phyloP scores from a whole-genome alignment of 92 coral and sea anemone genomes.

The Blastomussa wellsi region DNA sequence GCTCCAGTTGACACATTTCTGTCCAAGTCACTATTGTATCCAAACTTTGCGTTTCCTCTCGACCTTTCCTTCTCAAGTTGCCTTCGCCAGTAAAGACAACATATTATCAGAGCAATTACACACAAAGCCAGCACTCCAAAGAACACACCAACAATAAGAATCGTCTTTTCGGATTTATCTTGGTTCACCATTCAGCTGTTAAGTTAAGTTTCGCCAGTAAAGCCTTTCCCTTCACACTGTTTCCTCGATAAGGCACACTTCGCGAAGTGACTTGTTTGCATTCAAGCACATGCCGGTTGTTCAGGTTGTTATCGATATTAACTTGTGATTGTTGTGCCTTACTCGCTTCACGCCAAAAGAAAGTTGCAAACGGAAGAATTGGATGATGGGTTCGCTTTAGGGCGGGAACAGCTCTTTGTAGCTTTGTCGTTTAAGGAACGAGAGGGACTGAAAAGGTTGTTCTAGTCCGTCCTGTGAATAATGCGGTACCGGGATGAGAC shows the following conservation, averaged over 20 bases:
- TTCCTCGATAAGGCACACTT: neutral
- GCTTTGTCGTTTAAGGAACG: neutral
- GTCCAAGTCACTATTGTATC: constrained; percentile 49
- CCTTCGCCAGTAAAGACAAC: constrained; percentile 81
- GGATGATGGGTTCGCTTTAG: neutral
- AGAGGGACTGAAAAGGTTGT: neutral
- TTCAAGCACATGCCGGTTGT: constrained; percentile 3
- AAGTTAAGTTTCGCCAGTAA: neutral
- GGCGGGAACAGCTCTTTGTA: neutral
- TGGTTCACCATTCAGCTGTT: constrained; percentile 16
- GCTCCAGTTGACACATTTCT: constrained; percentile 60
- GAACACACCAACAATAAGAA: constrained; percentile 83
- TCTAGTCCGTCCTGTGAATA: neutral
- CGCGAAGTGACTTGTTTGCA: neutral
- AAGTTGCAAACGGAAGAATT: neutral
- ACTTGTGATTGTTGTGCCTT: neutral
- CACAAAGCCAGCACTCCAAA: constrained; percentile 74
- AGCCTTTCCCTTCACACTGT: neutral
- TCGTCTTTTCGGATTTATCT: constrained; percentile 19
- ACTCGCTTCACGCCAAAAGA: neutral
- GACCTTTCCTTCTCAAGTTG: constrained; percentile 65
- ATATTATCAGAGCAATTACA: constrained; percentile 54
- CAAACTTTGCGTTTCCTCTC: constrained; percentile 39
- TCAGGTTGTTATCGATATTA: neutral
- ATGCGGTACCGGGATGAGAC: neutral